Evolutionary conservation across 2,113 vertebrate species (phyloP).

Genomic region (Lethenteron camtschaticum): DNA sequence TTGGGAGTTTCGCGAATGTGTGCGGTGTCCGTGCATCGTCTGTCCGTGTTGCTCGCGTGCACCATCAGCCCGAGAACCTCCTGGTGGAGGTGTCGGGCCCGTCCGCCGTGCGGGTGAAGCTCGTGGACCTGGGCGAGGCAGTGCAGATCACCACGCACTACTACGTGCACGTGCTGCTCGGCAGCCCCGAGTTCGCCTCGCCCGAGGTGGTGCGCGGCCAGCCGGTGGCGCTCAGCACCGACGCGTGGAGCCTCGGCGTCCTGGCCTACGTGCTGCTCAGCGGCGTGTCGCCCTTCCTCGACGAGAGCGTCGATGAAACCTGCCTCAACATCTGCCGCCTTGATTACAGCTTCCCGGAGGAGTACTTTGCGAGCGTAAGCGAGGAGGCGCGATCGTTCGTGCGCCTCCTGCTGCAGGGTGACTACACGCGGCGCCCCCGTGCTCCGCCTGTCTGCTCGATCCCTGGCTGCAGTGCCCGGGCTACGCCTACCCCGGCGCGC

Average conservation of each 20-base stretch:
- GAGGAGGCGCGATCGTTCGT: conserved; percentile 75
- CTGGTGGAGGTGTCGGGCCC: conserved; percentile 62
- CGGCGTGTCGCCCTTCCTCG: conserved; percentile 80
- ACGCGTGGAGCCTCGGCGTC: conserved; percentile 80
- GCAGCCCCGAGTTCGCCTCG: conserved; percentile 79
- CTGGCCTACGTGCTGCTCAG: conserved; percentile 75
- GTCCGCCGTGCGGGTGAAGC: conserved; percentile 44
- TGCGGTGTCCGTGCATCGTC: too few relatives aligned
- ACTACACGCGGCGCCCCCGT: conserved; percentile 58
- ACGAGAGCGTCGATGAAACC: conserved; percentile 85
- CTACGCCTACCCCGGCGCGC: conserved; percentile 57
- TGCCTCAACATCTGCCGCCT: conserved; percentile 82
- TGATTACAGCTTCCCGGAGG: conserved; percentile 79
- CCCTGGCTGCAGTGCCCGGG: conserved; percentile 65
- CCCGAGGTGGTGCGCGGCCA: conserved; percentile 80
- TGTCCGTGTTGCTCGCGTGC: too few relatives aligned
- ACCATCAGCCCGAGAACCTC: conserved; percentile 68
- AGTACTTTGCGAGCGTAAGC: conserved; percentile 64
- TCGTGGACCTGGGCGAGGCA: conserved; percentile 76
- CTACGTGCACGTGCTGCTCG: conserved; percentile 64
- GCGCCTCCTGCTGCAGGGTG: conserved; percentile 48
- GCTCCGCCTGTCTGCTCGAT: conserved; percentile 66
- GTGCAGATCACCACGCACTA: conserved; percentile 67
- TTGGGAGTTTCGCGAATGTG: too few relatives aligned
- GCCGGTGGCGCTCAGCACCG: conserved; percentile 58